Evolutionary conservation across 1,140 invertebrate species (phyloP).

Genomic region (Camponotus pennsylvanicus): DNA sequence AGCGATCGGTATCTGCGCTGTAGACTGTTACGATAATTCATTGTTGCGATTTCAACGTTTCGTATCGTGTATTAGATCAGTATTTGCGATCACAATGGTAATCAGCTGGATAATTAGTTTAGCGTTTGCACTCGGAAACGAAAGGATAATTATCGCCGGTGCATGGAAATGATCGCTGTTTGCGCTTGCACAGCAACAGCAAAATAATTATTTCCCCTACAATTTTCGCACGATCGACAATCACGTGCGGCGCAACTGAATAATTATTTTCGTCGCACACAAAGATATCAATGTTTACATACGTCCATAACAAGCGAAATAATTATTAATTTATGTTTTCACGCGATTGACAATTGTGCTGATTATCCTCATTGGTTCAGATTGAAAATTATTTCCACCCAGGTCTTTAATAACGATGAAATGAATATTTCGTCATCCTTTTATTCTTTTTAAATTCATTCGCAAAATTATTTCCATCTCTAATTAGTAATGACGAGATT

Average conservation of each 20-base stretch:
- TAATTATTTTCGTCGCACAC: slow-evolving; percentile 25
- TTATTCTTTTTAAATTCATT: too few relatives aligned
- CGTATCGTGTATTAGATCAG: not conserved
- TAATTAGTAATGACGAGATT: not conserved
- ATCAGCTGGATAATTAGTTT: slow-evolving; percentile 25
- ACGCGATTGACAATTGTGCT: not conserved
- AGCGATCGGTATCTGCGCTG: slow-evolving; percentile 48
- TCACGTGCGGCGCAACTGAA: not conserved
- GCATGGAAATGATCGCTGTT: slow-evolving; percentile 23
- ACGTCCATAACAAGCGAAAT: not conserved
- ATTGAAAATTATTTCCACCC: not conserved
- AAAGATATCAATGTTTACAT: not conserved
- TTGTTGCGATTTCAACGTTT: slow-evolving; percentile 7
- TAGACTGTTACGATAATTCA: not conserved
- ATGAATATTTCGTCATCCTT: not conserved
- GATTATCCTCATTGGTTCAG: slow-evolving; percentile 15
- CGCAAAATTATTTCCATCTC: slow-evolving; percentile 1
- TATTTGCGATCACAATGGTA: not conserved
- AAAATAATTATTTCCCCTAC: slow-evolving; percentile 31
- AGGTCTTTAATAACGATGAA: not conserved
- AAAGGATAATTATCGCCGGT: slow-evolving; percentile 1
- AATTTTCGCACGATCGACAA: slow-evolving; percentile 15
- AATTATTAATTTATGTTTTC: slow-evolving; percentile 26
- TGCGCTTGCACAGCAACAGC: not conserved
- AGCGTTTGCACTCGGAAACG: not conserved